Percentiles rank a stretch among this genome's conserved stretches.
These are phyloP conservation scores for Imbricaverruca yamaguchii DNA, from an alignment of 2,888 invertebrate genomes.

Conservation along the genomic window DNA sequence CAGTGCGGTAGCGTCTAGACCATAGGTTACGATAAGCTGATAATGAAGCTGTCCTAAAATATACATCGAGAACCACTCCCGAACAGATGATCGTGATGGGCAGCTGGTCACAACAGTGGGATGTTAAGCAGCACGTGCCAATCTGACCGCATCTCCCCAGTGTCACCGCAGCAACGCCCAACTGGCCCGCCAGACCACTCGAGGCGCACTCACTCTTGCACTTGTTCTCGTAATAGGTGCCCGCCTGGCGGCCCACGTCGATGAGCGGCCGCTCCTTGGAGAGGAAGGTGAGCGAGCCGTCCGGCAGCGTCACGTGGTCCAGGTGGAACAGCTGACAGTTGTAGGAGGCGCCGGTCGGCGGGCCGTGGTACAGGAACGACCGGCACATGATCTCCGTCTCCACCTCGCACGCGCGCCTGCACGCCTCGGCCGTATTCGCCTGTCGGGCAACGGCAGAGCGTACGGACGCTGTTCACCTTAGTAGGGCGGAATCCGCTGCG, in stretches of 20 bases:
- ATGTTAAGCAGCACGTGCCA: too few relatives aligned
- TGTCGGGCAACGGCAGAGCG: constrained; percentile 35
- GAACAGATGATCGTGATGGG: too few relatives aligned
- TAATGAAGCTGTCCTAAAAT: too few relatives aligned
- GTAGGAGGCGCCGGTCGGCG: constrained; percentile 51
- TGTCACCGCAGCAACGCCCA: too few relatives aligned
- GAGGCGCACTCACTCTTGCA: constrained; percentile 65
- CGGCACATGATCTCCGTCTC: constrained; percentile 89
- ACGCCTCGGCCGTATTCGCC: constrained; percentile 78
- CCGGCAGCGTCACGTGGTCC: constrained; percentile 83
- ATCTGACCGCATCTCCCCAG: too few relatives aligned
- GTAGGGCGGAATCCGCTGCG: too few relatives aligned
- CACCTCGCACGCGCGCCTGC: constrained; percentile 80
- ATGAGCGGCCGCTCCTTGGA: constrained; percentile 65
- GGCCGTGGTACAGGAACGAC: constrained; percentile 53
- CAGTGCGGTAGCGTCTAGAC: too few relatives aligned
- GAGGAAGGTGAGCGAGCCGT: constrained; percentile 82
- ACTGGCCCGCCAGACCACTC: too few relatives aligned
- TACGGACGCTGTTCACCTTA: too few relatives aligned
- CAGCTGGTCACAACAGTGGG: too few relatives aligned
- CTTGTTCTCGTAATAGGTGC: constrained; percentile 80
- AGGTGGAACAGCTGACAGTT: constrained; percentile 87
- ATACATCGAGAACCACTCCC: too few relatives aligned
- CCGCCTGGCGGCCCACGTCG: constrained; percentile 82
- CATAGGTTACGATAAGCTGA: too few relatives aligned